Evolutionary conservation across 2,113 vertebrate genomes (phyloP).

Genomic region (Larimichthys polyactis): DNA sequence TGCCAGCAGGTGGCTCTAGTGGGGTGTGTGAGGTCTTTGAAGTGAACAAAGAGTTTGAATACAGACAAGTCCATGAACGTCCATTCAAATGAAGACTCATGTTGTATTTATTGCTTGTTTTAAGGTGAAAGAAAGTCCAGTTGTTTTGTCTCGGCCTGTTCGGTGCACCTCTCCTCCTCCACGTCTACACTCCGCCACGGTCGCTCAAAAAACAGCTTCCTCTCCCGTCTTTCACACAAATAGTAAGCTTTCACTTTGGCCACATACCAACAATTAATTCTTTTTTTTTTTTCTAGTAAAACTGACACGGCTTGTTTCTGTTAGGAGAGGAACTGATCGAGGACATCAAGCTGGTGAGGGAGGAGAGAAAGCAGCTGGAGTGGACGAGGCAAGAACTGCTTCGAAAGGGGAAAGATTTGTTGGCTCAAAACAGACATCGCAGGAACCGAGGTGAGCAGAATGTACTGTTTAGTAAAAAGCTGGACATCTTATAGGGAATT

Average conservation of each 20-base stretch:
- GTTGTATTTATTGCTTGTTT: conserved; percentile 43
- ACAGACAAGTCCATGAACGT: background rate
- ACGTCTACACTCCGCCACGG: conserved; percentile 56
- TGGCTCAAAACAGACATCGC: conserved; percentile 86
- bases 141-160: conserved; percentile 55
- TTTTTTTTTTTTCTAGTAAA: background rate
- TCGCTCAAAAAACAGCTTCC: conserved; percentile 65
- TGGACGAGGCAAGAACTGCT: conserved; percentile 88
- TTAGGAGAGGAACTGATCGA: conserved; percentile 85
- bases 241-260: conserved; percentile 79
- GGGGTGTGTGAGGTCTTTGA: background rate
- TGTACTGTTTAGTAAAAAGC: conserved; percentile 38
- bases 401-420: conserved; percentile 86
- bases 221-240: conserved; percentile 70
- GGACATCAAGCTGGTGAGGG: conserved; percentile 86
- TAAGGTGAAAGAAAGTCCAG: conserved; percentile 55
- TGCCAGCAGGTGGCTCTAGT: conserved; percentile 30
- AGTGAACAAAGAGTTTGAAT: conserved; percentile 9
- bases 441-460: conserved; percentile 85
- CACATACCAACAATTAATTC: background rate
- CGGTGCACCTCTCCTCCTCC: conserved; percentile 72
- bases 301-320: conserved; percentile 1
- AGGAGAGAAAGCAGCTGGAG: conserved; percentile 87
- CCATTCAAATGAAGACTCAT: background rate
- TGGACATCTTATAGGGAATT: background rate